A percentile compares a stretch with the other conserved stretches of the same genome.
Conservation (phyloP, 2,113 vertebrate species). For the Rissa tridactyla region DNA sequence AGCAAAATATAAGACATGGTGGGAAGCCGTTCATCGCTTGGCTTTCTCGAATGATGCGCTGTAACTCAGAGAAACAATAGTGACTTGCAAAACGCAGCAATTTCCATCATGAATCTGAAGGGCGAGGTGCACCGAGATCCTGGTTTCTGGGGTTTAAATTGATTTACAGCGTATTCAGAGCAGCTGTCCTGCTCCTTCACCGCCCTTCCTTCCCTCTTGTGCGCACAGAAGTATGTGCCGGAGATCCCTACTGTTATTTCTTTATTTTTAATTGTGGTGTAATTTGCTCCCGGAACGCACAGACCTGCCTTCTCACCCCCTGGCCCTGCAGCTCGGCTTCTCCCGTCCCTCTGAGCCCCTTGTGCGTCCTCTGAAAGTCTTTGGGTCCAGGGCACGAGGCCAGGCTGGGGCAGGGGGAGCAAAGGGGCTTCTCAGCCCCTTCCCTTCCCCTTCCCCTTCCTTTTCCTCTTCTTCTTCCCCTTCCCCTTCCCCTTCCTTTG, state of each 20-base stretch:
- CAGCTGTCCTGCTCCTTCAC: not conserved
- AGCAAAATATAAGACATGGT: not conserved
- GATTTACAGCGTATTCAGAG: not conserved
- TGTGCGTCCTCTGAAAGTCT: not conserved
- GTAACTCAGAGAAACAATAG: not conserved
- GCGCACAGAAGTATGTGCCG: not conserved
- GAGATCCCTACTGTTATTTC: not conserved
- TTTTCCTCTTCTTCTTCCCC: no score
- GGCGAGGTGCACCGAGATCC: not conserved
- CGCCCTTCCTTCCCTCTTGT: not conserved
- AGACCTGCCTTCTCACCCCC: not conserved
- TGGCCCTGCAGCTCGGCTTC: accelerated
- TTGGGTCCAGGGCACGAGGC: not conserved
- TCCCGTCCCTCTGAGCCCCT: accelerated
- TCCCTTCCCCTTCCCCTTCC: not conserved
- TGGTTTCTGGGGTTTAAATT: not conserved
- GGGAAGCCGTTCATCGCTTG: not conserved
- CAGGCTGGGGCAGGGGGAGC: not conserved
- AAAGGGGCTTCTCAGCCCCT: not conserved
- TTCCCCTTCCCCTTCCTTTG: not conserved
- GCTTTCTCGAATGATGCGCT: not conserved
- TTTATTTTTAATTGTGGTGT: not conserved
- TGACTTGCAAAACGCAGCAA: not conserved
- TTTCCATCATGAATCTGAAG: not conserved
- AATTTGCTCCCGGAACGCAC: not conserved